A percentile compares a stretch with the other conserved stretches of the same genome.
Conservation (phyloP, 2,888 invertebrate species). For the Cantharis nigra region DNA sequence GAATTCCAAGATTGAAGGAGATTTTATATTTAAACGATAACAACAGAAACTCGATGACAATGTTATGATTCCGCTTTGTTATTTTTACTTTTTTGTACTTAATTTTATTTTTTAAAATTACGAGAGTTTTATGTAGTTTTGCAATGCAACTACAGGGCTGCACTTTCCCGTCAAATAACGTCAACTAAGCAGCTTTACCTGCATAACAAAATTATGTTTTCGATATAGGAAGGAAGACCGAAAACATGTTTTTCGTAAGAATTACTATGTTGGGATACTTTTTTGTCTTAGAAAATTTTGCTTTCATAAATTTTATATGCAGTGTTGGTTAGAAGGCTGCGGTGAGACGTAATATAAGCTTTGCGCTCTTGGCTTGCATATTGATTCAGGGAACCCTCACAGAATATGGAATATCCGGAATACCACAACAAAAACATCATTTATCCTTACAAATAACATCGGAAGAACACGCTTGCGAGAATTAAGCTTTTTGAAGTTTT, state of each 20-base stretch:
- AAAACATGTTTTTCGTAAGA: conserved; percentile 37
- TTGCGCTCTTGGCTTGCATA: conserved; percentile 36
- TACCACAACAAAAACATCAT: conserved; percentile 33
- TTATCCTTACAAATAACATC: conserved; percentile 22
- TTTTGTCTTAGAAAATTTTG: conserved; percentile 41
- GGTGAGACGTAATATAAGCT: conserved; percentile 41
- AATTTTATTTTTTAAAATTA: background rate
- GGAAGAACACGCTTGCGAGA: background rate
- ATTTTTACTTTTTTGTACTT: background rate
- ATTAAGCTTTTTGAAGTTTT: background rate
- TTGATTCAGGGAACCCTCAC: conserved; percentile 36
- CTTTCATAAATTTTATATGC: conserved; percentile 49
- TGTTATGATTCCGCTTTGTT: background rate
- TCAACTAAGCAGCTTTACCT: background rate
- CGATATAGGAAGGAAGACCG: conserved; percentile 19
- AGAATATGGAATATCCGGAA: conserved; percentile 35
- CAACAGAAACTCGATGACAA: background rate
- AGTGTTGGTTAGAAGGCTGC: conserved; percentile 37
- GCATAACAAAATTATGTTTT: conserved; percentile 1
- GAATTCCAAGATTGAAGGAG: background rate
- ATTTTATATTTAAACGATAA: background rate
- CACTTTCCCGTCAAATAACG: background rate
- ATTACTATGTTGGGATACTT: conserved; percentile 25
- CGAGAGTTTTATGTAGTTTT: background rate
- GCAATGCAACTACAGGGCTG: background rate